Evolutionary conservation across 2,888 invertebrate genomes (phyloP).

Genomic region (Eupsilia transversa): DNA sequence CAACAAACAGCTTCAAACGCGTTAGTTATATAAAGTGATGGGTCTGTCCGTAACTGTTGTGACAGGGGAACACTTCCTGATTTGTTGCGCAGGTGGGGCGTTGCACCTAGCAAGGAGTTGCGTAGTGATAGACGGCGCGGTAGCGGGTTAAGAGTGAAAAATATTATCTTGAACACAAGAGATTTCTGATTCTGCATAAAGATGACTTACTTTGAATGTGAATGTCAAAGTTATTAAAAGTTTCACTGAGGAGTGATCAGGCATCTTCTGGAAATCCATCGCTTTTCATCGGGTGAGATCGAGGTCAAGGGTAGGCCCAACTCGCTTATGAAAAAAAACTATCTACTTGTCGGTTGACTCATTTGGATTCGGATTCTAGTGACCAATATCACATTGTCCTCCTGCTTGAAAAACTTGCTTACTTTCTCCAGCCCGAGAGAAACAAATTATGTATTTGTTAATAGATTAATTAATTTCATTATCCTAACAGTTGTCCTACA

Average conservation of each 20-base stretch:
- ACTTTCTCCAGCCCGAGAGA: not conserved
- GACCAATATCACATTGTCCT: not conserved
- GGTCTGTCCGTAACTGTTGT: conserved; percentile 78
- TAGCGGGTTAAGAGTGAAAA: conserved; percentile 20
- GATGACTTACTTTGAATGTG: not conserved
- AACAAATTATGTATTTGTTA: not conserved
- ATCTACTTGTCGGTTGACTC: not conserved
- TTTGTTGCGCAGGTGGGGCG: conserved; percentile 82
- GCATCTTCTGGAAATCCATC: not conserved
- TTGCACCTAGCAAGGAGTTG: conserved; percentile 67
- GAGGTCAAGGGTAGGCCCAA: not conserved
- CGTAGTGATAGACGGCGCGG: conserved; percentile 69
- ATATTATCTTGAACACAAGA: not conserved
- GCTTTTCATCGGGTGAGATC: not conserved
- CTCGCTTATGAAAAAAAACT: not conserved
- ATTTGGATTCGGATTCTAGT: not conserved
- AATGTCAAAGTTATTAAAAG: not conserved
- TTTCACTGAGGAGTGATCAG: not conserved
- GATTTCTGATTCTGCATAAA: not conserved
- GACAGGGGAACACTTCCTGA: conserved; percentile 85
- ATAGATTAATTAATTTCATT: not conserved
- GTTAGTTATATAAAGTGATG: conserved; percentile 65
- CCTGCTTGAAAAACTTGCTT: not conserved
- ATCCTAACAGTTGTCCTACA: not conserved
- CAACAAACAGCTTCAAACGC: conserved; percentile 49